Percentiles rank a stretch among this genome's conserved stretches.
These are phyloP conservation scores for Gymnothorax javanicus DNA, from an alignment of 2,797 vertebrate species.

Conservation along the genomic window DNA sequence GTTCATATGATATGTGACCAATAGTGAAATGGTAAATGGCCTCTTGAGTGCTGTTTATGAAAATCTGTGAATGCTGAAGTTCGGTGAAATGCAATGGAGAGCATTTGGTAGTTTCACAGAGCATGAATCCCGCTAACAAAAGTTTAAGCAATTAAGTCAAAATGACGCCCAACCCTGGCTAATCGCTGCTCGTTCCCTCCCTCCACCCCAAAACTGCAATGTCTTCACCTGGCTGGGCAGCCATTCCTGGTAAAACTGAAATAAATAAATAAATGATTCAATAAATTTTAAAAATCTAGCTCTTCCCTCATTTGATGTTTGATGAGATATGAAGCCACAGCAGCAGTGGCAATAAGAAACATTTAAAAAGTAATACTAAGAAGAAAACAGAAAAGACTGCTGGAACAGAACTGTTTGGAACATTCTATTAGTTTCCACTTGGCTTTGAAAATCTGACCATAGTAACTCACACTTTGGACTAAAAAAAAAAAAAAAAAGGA, in stretches of 20 bases:
- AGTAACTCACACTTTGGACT: neutral
- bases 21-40: neutral
- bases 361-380: neutral
- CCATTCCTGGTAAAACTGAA: no score
- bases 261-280: neutral
- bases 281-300: neutral
- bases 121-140: constrained; percentile 17
- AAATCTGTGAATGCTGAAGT: neutral
- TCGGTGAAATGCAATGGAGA: neutral
- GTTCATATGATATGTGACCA: neutral
- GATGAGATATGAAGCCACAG: neutral
- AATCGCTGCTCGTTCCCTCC: neutral
- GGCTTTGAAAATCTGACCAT: neutral
- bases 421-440: neutral
- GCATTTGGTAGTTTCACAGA: constrained; percentile 26
- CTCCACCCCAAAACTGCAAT: neutral
- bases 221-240: neutral
- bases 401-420: neutral
- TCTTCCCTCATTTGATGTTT: neutral
- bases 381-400: neutral
- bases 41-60: neutral
- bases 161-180: neutral
- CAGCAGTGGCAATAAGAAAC: neutral
- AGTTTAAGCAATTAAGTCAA: neutral
- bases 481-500: neutral